Percentiles rank a stretch among this genome's conserved stretches.
These are phyloP conservation scores for Trichacis sp. DNA, from an alignment of 2,888 invertebrate species.

Conservation along the genomic window DNA sequence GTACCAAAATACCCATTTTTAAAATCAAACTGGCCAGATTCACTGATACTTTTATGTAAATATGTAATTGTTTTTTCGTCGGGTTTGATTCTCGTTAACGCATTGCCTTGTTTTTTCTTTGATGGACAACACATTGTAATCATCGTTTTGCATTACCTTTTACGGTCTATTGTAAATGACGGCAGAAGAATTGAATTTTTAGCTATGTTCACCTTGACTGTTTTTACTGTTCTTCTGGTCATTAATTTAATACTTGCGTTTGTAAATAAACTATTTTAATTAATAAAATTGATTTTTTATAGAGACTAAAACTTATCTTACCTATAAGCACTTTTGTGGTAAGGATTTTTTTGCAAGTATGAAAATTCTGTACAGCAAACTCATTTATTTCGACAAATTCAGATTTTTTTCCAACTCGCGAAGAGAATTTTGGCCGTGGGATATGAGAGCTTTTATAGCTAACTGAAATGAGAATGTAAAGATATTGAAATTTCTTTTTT, in stretches of 20 bases:
- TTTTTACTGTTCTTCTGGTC: slow-evolving; percentile 79
- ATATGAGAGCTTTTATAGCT: slow-evolving; percentile 78
- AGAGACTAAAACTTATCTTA: too few species aligned
- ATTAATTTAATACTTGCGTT: slow-evolving; percentile 76
- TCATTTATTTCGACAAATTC: slow-evolving; percentile 71
- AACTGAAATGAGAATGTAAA: slow-evolving; percentile 59
- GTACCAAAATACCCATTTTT: slow-evolving; percentile 77
- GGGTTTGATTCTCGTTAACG: slow-evolving; percentile 90
- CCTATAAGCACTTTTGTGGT: slow-evolving; percentile 46
- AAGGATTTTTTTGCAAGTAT: neutral
- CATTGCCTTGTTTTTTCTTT: slow-evolving; percentile 91
- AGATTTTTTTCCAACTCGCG: slow-evolving; percentile 77
- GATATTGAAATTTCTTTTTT: neutral
- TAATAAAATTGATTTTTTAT: slow-evolving; percentile 11
- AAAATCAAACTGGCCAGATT: slow-evolving; percentile 76
- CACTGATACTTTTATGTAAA: slow-evolving; percentile 80
- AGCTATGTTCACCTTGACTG: slow-evolving; percentile 77
- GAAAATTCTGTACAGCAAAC: neutral
- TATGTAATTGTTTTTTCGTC: slow-evolving; percentile 89
- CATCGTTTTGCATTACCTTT: slow-evolving; percentile 75
- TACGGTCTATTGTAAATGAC: slow-evolving; percentile 70
- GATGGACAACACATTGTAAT: slow-evolving; percentile 92
- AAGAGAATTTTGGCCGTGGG: slow-evolving; percentile 78
- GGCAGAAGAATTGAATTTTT: slow-evolving; percentile 75
- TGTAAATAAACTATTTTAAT: slow-evolving; percentile 60